phyloP scores from a whole-genome alignment of 2,888 invertebrate species.

The Eupithecia tripunctaria region DNA sequence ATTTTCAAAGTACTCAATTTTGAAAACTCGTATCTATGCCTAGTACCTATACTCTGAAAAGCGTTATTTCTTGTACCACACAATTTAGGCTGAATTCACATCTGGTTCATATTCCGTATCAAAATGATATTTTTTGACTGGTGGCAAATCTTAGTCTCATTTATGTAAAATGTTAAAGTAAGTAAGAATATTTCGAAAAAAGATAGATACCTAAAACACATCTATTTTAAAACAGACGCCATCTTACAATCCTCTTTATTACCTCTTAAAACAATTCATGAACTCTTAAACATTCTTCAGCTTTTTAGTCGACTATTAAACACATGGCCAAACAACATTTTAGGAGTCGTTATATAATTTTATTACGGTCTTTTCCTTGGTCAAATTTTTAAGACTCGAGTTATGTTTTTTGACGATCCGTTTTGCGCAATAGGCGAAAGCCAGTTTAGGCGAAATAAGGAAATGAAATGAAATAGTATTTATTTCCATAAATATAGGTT shows the following conservation, averaged over 20 bases:
- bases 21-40: not conserved
- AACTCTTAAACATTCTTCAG: constrained; percentile 27
- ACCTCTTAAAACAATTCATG: constrained; percentile 33
- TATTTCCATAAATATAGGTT: no score
- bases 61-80: not conserved
- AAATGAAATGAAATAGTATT: no score
- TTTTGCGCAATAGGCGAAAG: not conserved
- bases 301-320: constrained; percentile 17
- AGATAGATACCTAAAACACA: not conserved
- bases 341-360: constrained; percentile 12
- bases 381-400: constrained; percentile 2
- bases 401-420: not conserved
- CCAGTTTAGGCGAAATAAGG: not conserved
- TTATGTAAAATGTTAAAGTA: no score
- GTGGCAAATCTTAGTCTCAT: not conserved
- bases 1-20: no score
- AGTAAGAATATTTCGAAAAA: not conserved
- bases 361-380: constrained; percentile 6
- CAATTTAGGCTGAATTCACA: not conserved
- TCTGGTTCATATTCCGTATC: not conserved
- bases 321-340: constrained; percentile 7
- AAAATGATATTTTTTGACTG: constrained; percentile 2
- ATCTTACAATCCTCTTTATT: constrained; percentile 22
- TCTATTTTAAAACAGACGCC: constrained; percentile 14
- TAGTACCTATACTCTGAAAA: not conserved